Evolutionary conservation across 2,888 invertebrate species (phyloP).

Genomic region (Hoplodrina blanda): DNA sequence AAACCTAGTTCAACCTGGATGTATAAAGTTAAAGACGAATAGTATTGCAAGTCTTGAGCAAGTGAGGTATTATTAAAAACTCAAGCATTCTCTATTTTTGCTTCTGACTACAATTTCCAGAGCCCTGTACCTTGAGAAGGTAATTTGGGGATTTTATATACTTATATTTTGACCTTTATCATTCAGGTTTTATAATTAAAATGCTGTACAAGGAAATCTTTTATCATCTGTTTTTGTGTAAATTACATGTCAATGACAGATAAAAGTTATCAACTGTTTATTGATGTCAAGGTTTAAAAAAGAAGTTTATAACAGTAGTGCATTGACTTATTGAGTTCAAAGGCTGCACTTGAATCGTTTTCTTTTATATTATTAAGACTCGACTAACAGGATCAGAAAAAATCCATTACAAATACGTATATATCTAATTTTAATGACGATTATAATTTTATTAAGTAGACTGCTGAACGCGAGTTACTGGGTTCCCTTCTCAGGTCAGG

Average conservation of each 20-base stretch:
- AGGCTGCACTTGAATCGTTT: not conserved
- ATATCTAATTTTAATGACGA: not conserved
- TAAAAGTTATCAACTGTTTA: slow-evolving; percentile 34
- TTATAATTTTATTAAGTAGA: not conserved
- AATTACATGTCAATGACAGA: slow-evolving; percentile 40
- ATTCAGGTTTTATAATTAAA: slow-evolving; percentile 12
- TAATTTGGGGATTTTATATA: not conserved
- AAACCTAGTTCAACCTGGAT: no score
- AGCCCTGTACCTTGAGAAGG: not conserved
- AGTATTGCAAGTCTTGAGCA: no score
- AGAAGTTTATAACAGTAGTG: slow-evolving; percentile 2
- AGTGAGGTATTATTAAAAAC: no score
- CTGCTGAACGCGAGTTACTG: no score
- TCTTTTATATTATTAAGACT: not conserved
- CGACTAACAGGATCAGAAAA: not conserved
- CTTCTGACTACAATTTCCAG: not conserved
- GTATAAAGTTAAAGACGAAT: no score
- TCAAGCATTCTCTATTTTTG: no score
- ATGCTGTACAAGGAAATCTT: slow-evolving; percentile 29
- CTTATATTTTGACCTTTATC: not conserved
- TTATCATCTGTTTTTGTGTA: slow-evolving; percentile 29
- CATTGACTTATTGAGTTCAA: slow-evolving; percentile 4
- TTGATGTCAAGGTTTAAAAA: slow-evolving; percentile 38
- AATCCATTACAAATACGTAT: no score
- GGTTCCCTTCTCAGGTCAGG: no score